Percentiles rank a stretch among this genome's conserved stretches.
These are phyloP conservation scores for Micronisus gabar DNA, from an alignment of 2,113 vertebrate species.

Conservation along the genomic window DNA sequence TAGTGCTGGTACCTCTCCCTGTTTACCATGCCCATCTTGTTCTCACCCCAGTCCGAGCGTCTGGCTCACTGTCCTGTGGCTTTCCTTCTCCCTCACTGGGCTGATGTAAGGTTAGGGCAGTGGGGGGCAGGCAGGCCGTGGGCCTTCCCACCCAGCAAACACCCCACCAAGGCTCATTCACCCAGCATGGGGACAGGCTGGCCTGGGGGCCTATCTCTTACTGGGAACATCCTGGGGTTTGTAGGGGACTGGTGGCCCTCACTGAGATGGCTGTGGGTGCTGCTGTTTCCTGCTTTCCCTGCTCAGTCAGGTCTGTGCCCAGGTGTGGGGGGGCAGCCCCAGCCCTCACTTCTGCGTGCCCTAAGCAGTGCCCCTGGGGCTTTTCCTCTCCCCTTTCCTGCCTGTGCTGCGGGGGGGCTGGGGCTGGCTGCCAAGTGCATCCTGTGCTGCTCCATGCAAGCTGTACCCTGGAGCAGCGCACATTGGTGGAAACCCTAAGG, in stretches of 20 bases:
- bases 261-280: fast-evolving
- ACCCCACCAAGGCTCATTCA: neutral
- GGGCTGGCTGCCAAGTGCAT: neutral
- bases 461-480: neutral
- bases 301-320: neutral
- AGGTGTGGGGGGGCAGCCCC: neutral
- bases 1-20: neutral
- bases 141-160: neutral
- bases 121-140: fast-evolving
- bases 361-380: neutral
- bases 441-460: neutral
- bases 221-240: neutral
- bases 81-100: neutral
- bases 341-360: neutral
- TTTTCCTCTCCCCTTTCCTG: neutral
- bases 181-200: neutral
- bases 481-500: neutral
- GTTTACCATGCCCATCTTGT: neutral
- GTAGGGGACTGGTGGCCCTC: neutral
- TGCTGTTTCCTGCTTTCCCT: neutral
- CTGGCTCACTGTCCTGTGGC: neutral
- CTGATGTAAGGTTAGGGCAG: neutral
- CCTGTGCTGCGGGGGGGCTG: neutral
- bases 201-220: neutral
- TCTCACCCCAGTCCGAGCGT: neutral